Percentiles rank a stretch among this genome's conserved stretches.
Conservation (phyloP, 2,888 invertebrate genomes). For the Sicus ferrugineus region DNA sequence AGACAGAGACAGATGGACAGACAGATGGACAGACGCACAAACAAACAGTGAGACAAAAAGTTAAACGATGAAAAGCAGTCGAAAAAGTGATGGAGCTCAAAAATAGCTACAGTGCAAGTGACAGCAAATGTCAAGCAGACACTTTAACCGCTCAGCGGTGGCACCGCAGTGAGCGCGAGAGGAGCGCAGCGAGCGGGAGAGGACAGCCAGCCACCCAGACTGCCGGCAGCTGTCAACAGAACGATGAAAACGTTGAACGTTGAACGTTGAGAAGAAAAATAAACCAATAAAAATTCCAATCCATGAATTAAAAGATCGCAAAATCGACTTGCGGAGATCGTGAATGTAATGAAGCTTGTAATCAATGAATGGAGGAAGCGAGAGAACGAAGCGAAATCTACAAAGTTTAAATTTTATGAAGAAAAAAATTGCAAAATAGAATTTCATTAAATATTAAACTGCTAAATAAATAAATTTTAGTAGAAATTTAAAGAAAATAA, state of each 20-base stretch:
- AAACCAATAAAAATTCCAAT: conserved; percentile 10
- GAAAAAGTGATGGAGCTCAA: neutral
- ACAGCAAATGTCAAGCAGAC: conserved; percentile 9
- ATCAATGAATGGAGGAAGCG: no score
- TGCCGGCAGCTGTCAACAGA: neutral
- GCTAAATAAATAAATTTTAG: no score
- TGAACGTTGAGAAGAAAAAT: neutral
- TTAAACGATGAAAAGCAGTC: neutral
- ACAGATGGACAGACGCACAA: neutral
- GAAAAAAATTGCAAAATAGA: no score
- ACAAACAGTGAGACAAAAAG: neutral
- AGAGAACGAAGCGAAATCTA: no score
- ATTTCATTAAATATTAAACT: no score
- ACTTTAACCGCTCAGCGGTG: neutral
- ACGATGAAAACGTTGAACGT: neutral
- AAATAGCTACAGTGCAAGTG: no score
- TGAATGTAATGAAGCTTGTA: no score
- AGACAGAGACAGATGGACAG: neutral
- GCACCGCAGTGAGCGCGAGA: neutral
- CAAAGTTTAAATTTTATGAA: no score
- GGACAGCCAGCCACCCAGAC: neutral
- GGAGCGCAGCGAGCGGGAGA: neutral
- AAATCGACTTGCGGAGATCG: no score
- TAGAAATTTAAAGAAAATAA: no score
- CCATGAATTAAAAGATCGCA: neutral